Conservation (phyloP, 2,797 vertebrate genomes). For the Eupleurogrammus muticus region DNA sequence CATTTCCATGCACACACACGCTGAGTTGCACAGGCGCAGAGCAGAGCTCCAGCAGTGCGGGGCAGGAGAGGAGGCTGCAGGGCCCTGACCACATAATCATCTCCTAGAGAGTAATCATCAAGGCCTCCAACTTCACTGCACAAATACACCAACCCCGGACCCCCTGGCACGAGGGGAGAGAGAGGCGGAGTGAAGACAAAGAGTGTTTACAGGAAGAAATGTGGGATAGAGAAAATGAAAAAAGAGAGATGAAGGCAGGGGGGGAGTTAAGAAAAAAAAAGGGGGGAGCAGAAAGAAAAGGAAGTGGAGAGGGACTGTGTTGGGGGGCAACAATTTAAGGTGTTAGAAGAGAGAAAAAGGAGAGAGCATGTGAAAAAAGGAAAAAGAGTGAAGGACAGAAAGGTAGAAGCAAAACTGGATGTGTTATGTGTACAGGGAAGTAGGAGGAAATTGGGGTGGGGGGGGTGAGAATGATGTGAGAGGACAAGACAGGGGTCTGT, state of each 20-base stretch:
- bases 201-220: conserved; percentile 68
- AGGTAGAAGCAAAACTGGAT: conserved; percentile 12
- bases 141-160: conserved; percentile 75
- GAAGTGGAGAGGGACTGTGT: conserved; percentile 34
- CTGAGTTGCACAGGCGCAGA: conserved; percentile 45
- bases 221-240: conserved; percentile 50
- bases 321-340: conserved; percentile 22
- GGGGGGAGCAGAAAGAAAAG: conserved; percentile 63
- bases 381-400: background rate
- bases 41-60: conserved; percentile 71
- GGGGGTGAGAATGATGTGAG: conserved; percentile 13
- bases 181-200: conserved; percentile 62
- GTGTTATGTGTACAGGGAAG: conserved; percentile 15
- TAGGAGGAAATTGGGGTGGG: conserved; percentile 26
- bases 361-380: conserved; percentile 11
- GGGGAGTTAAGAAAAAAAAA: too few species aligned
- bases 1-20: conserved; percentile 21
- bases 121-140: conserved; percentile 77
- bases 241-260: conserved; percentile 14
- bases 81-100: conserved; percentile 82
- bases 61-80: conserved; percentile 72
- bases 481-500: conserved; percentile 16
- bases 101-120: conserved; percentile 81
- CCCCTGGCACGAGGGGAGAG: conserved; percentile 62
- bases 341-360: conserved; percentile 13